A percentile compares a stretch with the other conserved stretches of the same genome.
Evolutionary conservation across 2,888 invertebrate genomes (phyloP).

Genomic region (Drosophila quinaria): DNA sequence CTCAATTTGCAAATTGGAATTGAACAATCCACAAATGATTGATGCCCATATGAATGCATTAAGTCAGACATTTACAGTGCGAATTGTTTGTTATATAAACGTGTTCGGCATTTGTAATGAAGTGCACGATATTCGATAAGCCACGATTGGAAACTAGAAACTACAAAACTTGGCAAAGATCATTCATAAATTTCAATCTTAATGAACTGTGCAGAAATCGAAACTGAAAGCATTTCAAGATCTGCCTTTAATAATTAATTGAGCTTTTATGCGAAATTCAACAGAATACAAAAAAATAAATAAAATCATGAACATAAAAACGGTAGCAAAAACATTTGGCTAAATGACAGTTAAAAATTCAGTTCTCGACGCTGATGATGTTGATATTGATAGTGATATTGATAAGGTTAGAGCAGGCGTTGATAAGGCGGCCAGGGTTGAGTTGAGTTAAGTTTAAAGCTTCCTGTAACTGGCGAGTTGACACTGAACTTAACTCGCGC

Average conservation of each 20-base stretch:
- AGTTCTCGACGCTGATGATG: slow-evolving; percentile 31
- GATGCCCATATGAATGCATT: slow-evolving; percentile 37
- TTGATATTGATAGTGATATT: slow-evolving; percentile 50
- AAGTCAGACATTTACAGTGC: slow-evolving; percentile 45
- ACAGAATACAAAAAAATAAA: slow-evolving; percentile 20
- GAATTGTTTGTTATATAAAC: slow-evolving; percentile 60
- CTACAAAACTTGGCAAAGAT: slow-evolving; percentile 44
- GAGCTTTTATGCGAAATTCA: slow-evolving; percentile 55
- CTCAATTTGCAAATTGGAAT: slow-evolving; percentile 22
- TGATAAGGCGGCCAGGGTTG: slow-evolving; percentile 57
- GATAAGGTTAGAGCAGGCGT: slow-evolving; percentile 48
- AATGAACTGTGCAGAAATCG: slow-evolving; percentile 55
- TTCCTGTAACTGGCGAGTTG: slow-evolving; percentile 64
- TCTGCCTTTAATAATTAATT: slow-evolving; percentile 66
- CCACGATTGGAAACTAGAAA: slow-evolving; percentile 19
- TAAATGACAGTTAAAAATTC: slow-evolving; percentile 27
- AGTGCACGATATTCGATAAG: slow-evolving; percentile 47
- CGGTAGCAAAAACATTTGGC: slow-evolving; percentile 52
- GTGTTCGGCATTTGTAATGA: slow-evolving; percentile 47
- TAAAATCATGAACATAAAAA: slow-evolving; percentile 38
- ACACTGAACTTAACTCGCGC: slow-evolving; percentile 63
- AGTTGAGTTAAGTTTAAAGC: neutral
- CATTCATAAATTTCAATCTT: slow-evolving; percentile 71
- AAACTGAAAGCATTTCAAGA: slow-evolving; percentile 43
- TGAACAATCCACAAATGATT: slow-evolving; percentile 31